phyloP scores from a whole-genome alignment of 2,113 vertebrate genomes.

The Chaetura pelagica region DNA sequence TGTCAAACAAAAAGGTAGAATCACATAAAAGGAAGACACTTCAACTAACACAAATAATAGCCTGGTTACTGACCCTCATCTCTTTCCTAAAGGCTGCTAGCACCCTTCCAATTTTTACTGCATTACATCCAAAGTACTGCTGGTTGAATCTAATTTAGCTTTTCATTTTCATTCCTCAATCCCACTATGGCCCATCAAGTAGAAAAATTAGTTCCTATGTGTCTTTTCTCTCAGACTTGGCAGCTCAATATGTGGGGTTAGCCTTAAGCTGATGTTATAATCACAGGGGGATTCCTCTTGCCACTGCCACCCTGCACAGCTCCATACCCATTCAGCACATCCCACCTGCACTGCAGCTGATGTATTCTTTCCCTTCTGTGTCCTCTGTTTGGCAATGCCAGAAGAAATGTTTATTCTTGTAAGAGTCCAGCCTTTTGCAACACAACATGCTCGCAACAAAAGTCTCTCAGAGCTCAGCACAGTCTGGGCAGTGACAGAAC shows the following conservation, averaged over 20 bases:
- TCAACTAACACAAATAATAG: neutral
- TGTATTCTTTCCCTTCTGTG: neutral
- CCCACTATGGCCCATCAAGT: neutral
- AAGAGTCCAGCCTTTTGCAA: neutral
- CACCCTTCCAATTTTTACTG: neutral
- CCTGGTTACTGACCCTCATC: neutral
- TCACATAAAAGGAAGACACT: neutral
- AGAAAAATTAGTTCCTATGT: conserved; percentile 7
- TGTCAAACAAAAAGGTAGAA: neutral
- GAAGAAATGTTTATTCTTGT: neutral
- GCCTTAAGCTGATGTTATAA: neutral
- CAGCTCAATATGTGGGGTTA: neutral
- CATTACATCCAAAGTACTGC: neutral
- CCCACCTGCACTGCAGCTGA: neutral
- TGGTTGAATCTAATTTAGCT: neutral
- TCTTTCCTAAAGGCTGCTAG: neutral
- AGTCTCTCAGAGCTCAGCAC: neutral
- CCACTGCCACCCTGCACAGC: neutral
- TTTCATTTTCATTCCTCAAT: conserved; percentile 24
- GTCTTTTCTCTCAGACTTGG: neutral
- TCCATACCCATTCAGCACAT: neutral
- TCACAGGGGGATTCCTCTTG: neutral
- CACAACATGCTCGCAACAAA: neutral
- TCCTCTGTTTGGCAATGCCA: neutral
- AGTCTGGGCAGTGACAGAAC: neutral